These are phyloP conservation scores for Aplodontia rufa DNA, from an alignment of 2,113 vertebrate genomes.

Conservation along the genomic window DNA sequence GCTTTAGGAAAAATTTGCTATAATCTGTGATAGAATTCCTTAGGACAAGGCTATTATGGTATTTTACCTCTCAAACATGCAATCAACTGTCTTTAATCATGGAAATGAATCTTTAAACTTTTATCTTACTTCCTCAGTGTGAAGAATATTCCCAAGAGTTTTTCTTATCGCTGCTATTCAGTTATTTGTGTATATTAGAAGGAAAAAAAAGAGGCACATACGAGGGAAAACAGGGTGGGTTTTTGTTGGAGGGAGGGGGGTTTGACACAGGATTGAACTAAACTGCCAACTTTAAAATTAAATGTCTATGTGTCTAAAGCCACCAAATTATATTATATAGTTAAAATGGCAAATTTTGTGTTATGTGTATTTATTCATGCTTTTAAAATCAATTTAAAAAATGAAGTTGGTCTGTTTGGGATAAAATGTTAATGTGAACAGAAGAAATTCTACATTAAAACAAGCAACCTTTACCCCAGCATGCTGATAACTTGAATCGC, in stretches of 20 bases:
- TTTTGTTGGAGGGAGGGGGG: background rate
- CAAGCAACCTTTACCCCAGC: background rate
- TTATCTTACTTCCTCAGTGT: slow-evolving; percentile 76
- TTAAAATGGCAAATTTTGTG: background rate
- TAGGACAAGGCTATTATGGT: background rate
- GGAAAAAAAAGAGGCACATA: background rate
- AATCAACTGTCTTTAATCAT: background rate
- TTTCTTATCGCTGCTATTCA: background rate
- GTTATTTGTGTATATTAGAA: background rate
- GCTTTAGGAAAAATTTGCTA: background rate
- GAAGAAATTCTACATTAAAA: slow-evolving; percentile 8
- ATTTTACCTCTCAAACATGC: background rate
- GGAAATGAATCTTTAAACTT: slow-evolving; percentile 69
- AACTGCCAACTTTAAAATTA: slow-evolving; percentile 4
- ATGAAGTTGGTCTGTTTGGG: background rate
- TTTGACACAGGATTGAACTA: background rate
- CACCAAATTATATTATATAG: background rate
- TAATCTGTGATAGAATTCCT: background rate
- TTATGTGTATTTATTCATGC: background rate
- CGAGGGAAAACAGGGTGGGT: background rate
- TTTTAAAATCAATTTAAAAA: background rate
- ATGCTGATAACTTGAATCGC: background rate
- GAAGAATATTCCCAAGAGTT: slow-evolving; percentile 55
- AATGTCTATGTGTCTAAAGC: background rate
- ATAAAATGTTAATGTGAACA: background rate